Percentiles rank a stretch among this genome's conserved stretches.
Evolutionary conservation across 2,113 vertebrate species (phyloP).

Genomic region (Campylomormyrus numenius): DNA sequence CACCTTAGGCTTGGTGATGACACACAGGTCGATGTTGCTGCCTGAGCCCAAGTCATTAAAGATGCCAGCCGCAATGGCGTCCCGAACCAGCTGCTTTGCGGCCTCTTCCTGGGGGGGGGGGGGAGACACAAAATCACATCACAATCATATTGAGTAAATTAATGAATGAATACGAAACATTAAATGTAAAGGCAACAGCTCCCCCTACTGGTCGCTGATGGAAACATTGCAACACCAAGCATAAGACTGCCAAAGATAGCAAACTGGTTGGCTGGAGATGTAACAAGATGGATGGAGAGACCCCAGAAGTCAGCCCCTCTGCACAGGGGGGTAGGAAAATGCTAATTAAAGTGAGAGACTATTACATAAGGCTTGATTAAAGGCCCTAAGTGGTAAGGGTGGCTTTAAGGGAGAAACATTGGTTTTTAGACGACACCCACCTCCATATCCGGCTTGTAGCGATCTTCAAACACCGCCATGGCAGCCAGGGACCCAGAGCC

Average conservation of each 20-base stretch:
- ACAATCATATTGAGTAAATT: not conserved
- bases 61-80: constrained; percentile 89
- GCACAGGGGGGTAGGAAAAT: not conserved
- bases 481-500: constrained; percentile 93
- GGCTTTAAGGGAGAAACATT: not conserved
- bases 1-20: constrained; percentile 84
- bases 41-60: constrained; percentile 94
- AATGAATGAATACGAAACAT: not conserved
- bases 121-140: not conserved
- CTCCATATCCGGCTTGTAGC: constrained; percentile 86
- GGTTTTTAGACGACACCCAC: constrained; percentile 49
- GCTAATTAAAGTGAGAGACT: not conserved
- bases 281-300: not conserved
- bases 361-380: not conserved
- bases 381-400: not conserved
- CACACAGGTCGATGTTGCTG: constrained; percentile 91
- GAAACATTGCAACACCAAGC: not conserved
- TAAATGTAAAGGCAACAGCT: not conserved
- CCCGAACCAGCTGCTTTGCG: constrained; percentile 82
- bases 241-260: not conserved
- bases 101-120: constrained; percentile 70
- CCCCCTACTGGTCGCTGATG: constrained; percentile 5
- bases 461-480: constrained; percentile 96
- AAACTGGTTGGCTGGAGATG: not conserved
- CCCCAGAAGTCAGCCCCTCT: not conserved